Percentiles rank a stretch among this genome's conserved stretches.
Evolutionary conservation across 2,797 vertebrate genomes (phyloP).

Genomic region (Microctenopoma stevenorrisi): DNA sequence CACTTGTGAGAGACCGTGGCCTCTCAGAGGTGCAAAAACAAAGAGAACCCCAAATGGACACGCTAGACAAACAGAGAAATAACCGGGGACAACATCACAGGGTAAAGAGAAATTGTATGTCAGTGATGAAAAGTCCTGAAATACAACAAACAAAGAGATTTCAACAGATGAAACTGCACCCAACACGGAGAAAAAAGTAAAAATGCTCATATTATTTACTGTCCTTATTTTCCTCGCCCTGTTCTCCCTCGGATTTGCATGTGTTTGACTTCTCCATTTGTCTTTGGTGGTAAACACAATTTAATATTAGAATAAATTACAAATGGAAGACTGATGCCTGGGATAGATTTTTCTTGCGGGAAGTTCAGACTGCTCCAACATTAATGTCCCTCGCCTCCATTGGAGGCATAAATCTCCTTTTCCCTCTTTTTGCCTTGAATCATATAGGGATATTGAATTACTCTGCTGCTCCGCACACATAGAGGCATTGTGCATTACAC

Average conservation of each 20-base stretch:
- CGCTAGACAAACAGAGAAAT: slow-evolving; percentile 63
- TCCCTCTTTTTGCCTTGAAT: slow-evolving; percentile 85
- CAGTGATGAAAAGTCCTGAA: slow-evolving; percentile 1
- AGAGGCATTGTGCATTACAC: slow-evolving; percentile 86
- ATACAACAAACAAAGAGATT: slow-evolving; percentile 17
- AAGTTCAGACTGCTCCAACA: slow-evolving; percentile 75
- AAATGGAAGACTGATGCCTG: slow-evolving; percentile 73
- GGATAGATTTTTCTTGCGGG: slow-evolving; percentile 77
- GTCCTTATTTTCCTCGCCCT: slow-evolving; percentile 54
- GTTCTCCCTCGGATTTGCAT: slow-evolving; percentile 70
- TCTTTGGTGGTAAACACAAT: slow-evolving; percentile 80
- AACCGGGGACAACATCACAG: slow-evolving; percentile 29
- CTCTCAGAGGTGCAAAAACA: slow-evolving; percentile 67
- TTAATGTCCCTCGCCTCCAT: slow-evolving; percentile 78
- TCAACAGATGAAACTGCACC: slow-evolving; percentile 4
- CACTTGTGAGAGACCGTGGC: slow-evolving; percentile 73
- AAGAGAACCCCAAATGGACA: slow-evolving; percentile 55
- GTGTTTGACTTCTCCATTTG: slow-evolving; percentile 64
- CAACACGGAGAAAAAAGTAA: slow-evolving; percentile 18
- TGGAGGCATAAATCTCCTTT: slow-evolving; percentile 84
- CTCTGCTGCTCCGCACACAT: slow-evolving; percentile 81
- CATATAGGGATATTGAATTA: slow-evolving; percentile 91
- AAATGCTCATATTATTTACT: slow-evolving; percentile 69
- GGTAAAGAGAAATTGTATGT: slow-evolving; percentile 25
- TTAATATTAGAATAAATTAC: slow-evolving; percentile 83